Percentiles rank a stretch among this genome's conserved stretches.
These are phyloP conservation scores for Dicentrarchus labrax DNA, from an alignment of 2,113 vertebrate species.

Conservation along the genomic window DNA sequence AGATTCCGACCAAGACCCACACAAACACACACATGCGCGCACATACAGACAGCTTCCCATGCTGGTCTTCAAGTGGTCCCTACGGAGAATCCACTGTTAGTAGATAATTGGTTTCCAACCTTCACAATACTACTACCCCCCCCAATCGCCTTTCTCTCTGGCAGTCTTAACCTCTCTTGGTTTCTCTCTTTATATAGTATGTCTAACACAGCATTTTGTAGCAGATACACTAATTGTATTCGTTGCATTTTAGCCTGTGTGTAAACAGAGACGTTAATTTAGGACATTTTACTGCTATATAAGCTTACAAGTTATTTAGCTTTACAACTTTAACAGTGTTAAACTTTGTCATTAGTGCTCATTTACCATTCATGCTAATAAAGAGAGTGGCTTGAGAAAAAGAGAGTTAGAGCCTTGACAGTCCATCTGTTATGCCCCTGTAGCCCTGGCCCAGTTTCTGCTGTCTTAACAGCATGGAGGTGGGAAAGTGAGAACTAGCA, in stretches of 20 bases:
- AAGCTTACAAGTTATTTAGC: slow-evolving; percentile 2
- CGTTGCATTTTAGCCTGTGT: not conserved
- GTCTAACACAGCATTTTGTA: slow-evolving; percentile 29
- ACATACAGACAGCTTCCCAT: slow-evolving; percentile 31
- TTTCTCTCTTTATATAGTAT: not conserved
- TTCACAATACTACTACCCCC: slow-evolving; percentile 38
- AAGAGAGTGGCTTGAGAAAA: slow-evolving; percentile 43
- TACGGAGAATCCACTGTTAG: slow-evolving; percentile 53
- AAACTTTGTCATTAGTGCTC: slow-evolving; percentile 28
- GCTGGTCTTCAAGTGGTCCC: slow-evolving; percentile 53
- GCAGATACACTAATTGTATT: not conserved
- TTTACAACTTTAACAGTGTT: slow-evolving; percentile 23
- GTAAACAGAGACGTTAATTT: not conserved
- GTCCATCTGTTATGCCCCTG: slow-evolving; percentile 64
- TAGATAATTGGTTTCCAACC: slow-evolving; percentile 71
- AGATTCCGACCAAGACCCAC: slow-evolving; percentile 33
- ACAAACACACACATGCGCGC: slow-evolving; percentile 37
- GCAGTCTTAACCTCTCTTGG: not conserved
- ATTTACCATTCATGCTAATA: slow-evolving; percentile 52
- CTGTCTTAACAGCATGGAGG: slow-evolving; percentile 21
- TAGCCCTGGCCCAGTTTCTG: slow-evolving; percentile 62
- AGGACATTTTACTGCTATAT: not conserved
- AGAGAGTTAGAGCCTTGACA: slow-evolving; percentile 26
- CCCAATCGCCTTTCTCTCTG: not conserved
- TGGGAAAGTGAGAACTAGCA: slow-evolving; percentile 20